Percentiles rank a stretch among this genome's conserved stretches.
These are phyloP conservation scores for Halocynthia roretzi DNA, from an alignment of 23 tunicate species.

Conservation along the genomic window DNA sequence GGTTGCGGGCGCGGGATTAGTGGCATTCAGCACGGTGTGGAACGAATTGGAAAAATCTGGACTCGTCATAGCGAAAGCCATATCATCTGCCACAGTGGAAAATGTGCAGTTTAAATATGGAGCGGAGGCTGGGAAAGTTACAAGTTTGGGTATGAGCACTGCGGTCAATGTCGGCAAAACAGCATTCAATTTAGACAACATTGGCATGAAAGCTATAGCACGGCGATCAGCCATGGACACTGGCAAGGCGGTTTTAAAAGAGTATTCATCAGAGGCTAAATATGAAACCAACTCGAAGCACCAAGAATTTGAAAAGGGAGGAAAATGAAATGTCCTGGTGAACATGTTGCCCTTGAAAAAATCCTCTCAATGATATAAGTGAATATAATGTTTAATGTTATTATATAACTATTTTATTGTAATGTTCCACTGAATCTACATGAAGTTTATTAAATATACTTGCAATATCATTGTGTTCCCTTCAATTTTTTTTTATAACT, in stretches of 20 bases:
- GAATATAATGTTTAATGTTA: too few relatives aligned
- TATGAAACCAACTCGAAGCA: too few relatives aligned
- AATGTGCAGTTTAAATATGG: conserved; percentile 75
- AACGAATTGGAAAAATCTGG: conserved; percentile 62
- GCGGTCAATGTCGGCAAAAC: conserved; percentile 61
- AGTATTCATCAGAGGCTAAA: conserved; percentile 14
- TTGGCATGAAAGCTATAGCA: conserved; percentile 75
- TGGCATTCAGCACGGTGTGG: conserved; percentile 62
- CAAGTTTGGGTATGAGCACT: conserved; percentile 55
- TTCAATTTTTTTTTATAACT: too few relatives aligned
- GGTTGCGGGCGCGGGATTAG: conserved; percentile 70
- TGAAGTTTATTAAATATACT: too few relatives aligned
- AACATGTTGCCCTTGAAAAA: too few relatives aligned
- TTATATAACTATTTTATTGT: too few relatives aligned
- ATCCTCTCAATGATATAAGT: too few relatives aligned
- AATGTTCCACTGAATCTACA: too few relatives aligned
- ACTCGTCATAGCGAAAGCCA: conserved; percentile 45
- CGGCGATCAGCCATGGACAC: conserved; percentile 63
- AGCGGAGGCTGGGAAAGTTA: conserved; percentile 44
- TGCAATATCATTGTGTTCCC: too few relatives aligned
- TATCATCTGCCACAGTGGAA: conserved; percentile 59
- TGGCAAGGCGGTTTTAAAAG: conserved; percentile 44
- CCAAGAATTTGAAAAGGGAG: too few relatives aligned
- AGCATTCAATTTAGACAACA: conserved; percentile 54
- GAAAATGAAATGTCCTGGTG: too few relatives aligned